Base-by-base conservation (phyloP, 1,140 invertebrate genomes). In the Meloidogyne exigua region DNA sequence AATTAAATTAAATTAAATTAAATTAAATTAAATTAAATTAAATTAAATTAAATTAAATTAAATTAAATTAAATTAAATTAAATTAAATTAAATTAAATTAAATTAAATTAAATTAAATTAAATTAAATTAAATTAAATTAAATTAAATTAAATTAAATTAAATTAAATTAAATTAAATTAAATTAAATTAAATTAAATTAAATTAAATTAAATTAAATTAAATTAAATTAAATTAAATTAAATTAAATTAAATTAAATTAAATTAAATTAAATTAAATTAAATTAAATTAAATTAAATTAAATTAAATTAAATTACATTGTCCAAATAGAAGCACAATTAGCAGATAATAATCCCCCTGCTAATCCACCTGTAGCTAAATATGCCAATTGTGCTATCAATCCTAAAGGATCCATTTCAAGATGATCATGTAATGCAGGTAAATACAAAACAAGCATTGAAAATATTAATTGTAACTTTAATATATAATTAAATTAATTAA, bases 311-410 rank as follows among this genome's bases (percentile, higher is more conserved):
- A 32, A 68, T 49, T 71, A 73, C 71, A 85, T 85, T 26, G 84
- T 85, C 84, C 84, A 85, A 68, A 85, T 85, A 26, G 83, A 83
- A 15, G 84, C 84, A 63, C 83, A 87, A 79, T 85, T 85, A 13
- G 80, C 78, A 25, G 84, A 77, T 13, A 85, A 68, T 4, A 85
- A 75, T 15, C 87, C 82, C 9, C 87, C 87, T 18, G 84, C 87
- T 10, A 85, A 75, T 15, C 77, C 67, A 13, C 84, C 84, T 4
- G 84, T 85, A 4, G 86, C 82, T 12, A 85, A 25, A 69, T 86
- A 85, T 12, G 84, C 85, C 7, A 86, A 26, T 75, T 85, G 84
- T 1, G 79, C 85, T 21, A 85, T 57, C 21, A 70, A 65, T 15
- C 81, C 81, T 36, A 73, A 77, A 11, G 78, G 77, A 44, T 79